phyloP scores from a whole-genome alignment of 1,140 invertebrate species.

The Nomia melanderi region DNA sequence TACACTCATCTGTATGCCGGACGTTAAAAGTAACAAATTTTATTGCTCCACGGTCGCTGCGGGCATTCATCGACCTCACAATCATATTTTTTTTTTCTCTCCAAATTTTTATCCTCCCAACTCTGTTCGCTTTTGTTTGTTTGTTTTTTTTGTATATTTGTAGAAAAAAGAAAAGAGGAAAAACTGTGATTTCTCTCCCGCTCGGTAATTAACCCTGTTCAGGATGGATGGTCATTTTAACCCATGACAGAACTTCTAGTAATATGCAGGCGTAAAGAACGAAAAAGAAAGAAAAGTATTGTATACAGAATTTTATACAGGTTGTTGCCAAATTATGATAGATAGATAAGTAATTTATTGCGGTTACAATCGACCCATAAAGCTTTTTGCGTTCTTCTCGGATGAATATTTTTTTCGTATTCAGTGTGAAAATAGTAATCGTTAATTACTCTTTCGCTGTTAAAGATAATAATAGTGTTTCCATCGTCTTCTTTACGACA shows the following conservation, averaged over 20 bases:
- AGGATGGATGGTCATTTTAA: constrained; percentile 2
- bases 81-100: not conserved
- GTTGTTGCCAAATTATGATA: not conserved
- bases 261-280: not conserved
- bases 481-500: no score
- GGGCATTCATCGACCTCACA: not conserved
- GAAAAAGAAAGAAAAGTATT: no score
- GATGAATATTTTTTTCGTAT: not conserved
- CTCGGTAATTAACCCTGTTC: not conserved
- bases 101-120: constrained; percentile 11
- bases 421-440: constrained; percentile 4
- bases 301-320: no score
- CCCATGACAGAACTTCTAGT: not conserved
- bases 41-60: constrained; percentile 66
- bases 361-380: not conserved
- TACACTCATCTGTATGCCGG: constrained; percentile 58
- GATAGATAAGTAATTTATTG: not conserved
- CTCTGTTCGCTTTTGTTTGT: constrained; percentile 12
- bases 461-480: not conserved
- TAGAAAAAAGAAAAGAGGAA: not conserved
- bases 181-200: constrained; percentile 10
- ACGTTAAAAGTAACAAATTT: constrained; percentile 73
- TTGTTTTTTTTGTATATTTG: not conserved
- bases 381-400: not conserved
- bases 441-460: not conserved